Evolutionary conservation across 2,797 vertebrate species (phyloP), one percentile per base, ranked within the genome.

Genomic region (Neolamprologus multifasciatus): DNA sequence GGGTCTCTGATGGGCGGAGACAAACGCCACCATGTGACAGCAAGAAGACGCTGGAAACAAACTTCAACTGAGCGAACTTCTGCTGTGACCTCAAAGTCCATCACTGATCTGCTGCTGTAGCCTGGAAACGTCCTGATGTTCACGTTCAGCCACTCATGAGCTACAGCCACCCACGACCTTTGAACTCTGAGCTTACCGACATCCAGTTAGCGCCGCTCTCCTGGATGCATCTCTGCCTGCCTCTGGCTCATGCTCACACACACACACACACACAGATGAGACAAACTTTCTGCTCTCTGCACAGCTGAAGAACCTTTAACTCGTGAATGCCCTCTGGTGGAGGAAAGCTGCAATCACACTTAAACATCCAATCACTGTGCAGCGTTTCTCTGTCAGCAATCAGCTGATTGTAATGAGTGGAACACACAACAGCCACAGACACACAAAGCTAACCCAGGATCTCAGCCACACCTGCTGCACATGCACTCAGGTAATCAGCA

Each of bases 391-490:
- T 62, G 8, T 36, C 81, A 51, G n/a, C 8, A 86, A 67, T 76
- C 19, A 88, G 33, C 69, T 85, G 79, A 87, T 55, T 77, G 79
- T 64, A 83, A 90, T 92, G 84, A 83, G 43, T 9, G 67, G 33
- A 62, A 86, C 80, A 85, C 23, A 36, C 7, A 55, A 55, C 23
- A 55, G 23, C 4, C 12, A 55, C 57, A 31, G 57, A 33, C 29
- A 33, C 31, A 64, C 59, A 62, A 62, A 62, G 31, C 17, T 13
- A 64, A 64, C 31, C 31, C 10, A 64, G 31, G 31, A 64, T 64
- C 7, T 64, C 2, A 64, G 17, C 31, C 31, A n/a, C 59, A 64
- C 59, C 59, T 64, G 31, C 59, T 64, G 59, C 59, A 64, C 59
- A 36, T 36, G 10, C 31, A 36, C 31, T 64, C 59, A 64, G 59